A percentile compares a stretch with the other conserved stretches of the same genome.
phyloP scores from a whole-genome alignment of 2,888 invertebrate species.

The Caenorhabditis virilis region DNA sequence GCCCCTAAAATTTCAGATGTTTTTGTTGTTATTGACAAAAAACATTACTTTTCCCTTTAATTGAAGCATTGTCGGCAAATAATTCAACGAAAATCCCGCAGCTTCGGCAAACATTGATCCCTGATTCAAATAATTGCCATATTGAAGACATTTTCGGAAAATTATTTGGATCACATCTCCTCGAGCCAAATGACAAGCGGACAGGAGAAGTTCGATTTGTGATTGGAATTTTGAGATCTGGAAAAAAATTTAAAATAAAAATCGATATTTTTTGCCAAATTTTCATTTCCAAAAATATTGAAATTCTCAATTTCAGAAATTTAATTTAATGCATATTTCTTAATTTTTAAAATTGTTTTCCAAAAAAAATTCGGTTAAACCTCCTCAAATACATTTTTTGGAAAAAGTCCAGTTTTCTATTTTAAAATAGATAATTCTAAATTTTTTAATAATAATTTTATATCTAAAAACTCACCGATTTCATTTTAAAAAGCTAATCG shows the following conservation, averaged over 20 bases:
- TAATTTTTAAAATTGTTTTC: too few species aligned
- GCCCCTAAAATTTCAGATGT: conserved; percentile 6
- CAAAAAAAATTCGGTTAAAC: too few species aligned
- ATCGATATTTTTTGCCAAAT: too few species aligned
- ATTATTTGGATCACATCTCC: conserved; percentile 27
- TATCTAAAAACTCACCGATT: too few species aligned
- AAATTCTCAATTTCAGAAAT: too few species aligned
- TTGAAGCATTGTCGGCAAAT: conserved; percentile 26
- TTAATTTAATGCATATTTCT: too few species aligned
- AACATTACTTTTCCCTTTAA: conserved; percentile 24
- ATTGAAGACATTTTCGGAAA: conserved; percentile 33
- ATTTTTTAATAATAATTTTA: too few species aligned
- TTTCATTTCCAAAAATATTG: too few species aligned
- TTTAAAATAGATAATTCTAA: too few species aligned
- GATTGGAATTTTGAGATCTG: conserved; percentile 29
- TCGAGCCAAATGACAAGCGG: conserved; percentile 19
- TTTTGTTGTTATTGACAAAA: not conserved
- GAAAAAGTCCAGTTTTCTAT: too few species aligned
- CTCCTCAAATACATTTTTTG: too few species aligned
- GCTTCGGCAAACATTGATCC: conserved; percentile 41
- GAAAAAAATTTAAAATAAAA: not conserved
- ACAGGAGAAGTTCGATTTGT: conserved; percentile 16
- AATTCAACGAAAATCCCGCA: conserved; percentile 31
- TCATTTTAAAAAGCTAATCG: too few species aligned
- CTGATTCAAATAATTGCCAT: conserved; percentile 40